These are phyloP conservation scores for Drosophila fulvimacula DNA, from an alignment of 2,888 invertebrate species.

Conservation along the genomic window DNA sequence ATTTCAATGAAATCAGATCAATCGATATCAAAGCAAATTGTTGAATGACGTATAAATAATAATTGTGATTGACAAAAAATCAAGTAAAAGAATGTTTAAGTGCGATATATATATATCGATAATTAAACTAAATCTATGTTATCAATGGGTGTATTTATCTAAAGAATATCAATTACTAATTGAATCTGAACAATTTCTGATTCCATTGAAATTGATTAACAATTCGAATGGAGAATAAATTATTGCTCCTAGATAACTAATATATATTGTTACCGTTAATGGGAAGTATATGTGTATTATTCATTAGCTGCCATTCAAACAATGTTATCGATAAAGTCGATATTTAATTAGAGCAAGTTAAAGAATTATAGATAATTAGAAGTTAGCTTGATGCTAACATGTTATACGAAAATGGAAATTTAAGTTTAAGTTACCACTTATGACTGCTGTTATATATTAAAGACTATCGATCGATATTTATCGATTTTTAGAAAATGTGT, in stretches of 20 bases:
- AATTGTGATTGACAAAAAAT: too few species aligned
- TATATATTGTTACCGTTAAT: too few species aligned
- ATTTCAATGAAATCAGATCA: not conserved
- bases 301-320: not conserved
- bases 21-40: not conserved
- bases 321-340: not conserved
- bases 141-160: too few species aligned
- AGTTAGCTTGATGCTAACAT: not conserved
- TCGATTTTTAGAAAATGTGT: not conserved
- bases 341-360: not conserved
- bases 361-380: not conserved
- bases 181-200: not conserved
- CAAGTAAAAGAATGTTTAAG: too few species aligned
- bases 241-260: too few species aligned
- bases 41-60: too few species aligned
- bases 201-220: not conserved
- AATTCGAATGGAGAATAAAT: too few species aligned
- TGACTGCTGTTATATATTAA: not conserved
- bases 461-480: not conserved
- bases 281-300: too few species aligned
- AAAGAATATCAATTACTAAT: not conserved
- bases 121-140: too few species aligned
- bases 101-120: not conserved
- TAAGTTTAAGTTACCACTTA: too few species aligned
- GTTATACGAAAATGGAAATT: not conserved